phyloP scores from a whole-genome alignment of 2,113 vertebrate genomes.

The Grallaria varia region DNA sequence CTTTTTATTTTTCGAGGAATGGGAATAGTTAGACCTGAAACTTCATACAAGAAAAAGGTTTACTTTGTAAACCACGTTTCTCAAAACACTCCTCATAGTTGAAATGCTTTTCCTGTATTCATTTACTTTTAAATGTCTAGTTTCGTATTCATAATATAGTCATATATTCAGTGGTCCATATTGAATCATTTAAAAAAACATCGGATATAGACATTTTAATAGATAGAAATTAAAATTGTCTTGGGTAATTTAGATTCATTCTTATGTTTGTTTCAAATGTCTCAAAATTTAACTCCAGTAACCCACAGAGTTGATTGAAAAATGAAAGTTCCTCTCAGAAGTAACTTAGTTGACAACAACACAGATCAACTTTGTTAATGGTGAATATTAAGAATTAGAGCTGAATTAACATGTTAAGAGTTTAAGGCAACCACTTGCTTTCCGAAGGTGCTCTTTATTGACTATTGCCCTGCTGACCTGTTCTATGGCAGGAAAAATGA shows the following conservation, averaged over 20 bases:
- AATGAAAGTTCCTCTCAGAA: background rate
- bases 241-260: background rate
- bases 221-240: background rate
- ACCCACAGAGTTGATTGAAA: background rate
- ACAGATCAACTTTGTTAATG: background rate
- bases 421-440: background rate
- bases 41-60: background rate
- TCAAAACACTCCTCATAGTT: background rate
- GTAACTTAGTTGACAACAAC: background rate
- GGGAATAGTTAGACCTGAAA: background rate
- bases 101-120: background rate
- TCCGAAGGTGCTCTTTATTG: background rate
- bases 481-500: constrained; percentile 22
- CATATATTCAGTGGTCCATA: background rate
- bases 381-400: background rate
- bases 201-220: background rate
- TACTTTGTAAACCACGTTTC: background rate
- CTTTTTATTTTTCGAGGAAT: background rate
- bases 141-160: background rate
- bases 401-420: background rate
- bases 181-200: background rate
- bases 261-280: background rate
- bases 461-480: background rate
- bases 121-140: background rate
- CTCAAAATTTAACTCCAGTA: background rate